Percentiles rank a stretch among this genome's conserved stretches.
phyloP scores from a whole-genome alignment of 2,888 invertebrate genomes.

The Chrysodeixis includens region DNA sequence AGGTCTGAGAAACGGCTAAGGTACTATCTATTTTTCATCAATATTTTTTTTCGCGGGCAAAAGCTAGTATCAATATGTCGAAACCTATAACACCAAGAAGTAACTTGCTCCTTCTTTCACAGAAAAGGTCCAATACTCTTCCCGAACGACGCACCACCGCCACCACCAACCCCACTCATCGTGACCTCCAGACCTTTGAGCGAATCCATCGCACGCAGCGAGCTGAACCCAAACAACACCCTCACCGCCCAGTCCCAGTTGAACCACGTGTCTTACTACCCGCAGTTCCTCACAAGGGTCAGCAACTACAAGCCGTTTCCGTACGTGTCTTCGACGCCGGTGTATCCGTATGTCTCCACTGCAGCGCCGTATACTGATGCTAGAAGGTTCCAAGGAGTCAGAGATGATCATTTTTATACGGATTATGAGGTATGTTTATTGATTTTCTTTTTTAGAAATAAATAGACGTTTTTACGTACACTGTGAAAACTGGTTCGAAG shows the following conservation, averaged over 20 bases:
- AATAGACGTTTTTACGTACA: too few species aligned
- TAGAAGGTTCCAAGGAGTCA: conserved; percentile 46
- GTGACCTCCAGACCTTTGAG: conserved; percentile 81
- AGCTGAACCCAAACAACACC: conserved; percentile 71
- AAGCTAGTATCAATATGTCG: neutral
- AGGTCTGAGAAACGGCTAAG: too few species aligned
- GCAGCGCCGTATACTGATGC: conserved; percentile 60
- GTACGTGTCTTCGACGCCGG: conserved; percentile 51
- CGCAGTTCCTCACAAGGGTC: conserved; percentile 42
- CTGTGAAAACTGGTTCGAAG: too few species aligned
- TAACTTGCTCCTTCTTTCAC: conserved; percentile 44
- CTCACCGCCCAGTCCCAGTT: conserved; percentile 54
- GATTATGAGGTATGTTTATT: conserved; percentile 73
- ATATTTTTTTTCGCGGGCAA: too few species aligned
- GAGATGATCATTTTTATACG: conserved; percentile 61
- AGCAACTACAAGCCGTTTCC: conserved; percentile 64
- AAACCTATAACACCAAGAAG: neutral
- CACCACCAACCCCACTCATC: conserved; percentile 77
- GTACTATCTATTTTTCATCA: too few species aligned
- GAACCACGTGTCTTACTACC: conserved; percentile 41
- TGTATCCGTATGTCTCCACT: conserved; percentile 46
- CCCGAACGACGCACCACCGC: conserved; percentile 78
- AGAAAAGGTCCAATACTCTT: conserved; percentile 86
- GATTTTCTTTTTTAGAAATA: neutral
- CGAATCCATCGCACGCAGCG: conserved; percentile 80